Conservation (phyloP, 1,140 invertebrate species). For the Teleopsis dalmanni region DNA sequence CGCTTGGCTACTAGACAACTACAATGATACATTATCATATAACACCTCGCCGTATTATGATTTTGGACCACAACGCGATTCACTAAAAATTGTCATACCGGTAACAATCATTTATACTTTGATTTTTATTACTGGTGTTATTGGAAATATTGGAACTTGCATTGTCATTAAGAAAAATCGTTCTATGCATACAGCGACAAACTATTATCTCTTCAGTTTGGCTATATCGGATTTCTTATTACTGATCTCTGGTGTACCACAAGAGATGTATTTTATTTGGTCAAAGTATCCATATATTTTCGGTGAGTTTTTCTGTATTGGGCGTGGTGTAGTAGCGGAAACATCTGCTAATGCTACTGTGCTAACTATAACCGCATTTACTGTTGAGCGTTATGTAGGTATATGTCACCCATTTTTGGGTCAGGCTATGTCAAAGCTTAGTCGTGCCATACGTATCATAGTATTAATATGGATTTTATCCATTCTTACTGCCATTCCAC, state of each 20-base stretch:
- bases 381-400: constrained; percentile 88
- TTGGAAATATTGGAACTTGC: constrained; percentile 90
- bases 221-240: constrained; percentile 88
- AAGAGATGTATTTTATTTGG: constrained; percentile 84
- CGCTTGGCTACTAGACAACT: no score
- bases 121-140: constrained; percentile 77
- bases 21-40: no score
- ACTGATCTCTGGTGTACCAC: constrained; percentile 69
- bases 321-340: constrained; percentile 77
- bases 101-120: constrained; percentile 73
- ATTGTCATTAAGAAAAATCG: constrained; percentile 86
- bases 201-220: constrained; percentile 89
- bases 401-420: constrained; percentile 88
- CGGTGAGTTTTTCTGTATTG: constrained; percentile 75
- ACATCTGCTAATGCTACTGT: constrained; percentile 90
- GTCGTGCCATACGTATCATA: constrained; percentile 62
- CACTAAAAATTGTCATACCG: constrained; percentile 65
- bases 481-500: constrained; percentile 69
- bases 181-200: constrained; percentile 88
- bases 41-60: no score
- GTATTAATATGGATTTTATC: constrained; percentile 64
- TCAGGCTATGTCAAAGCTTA: constrained; percentile 75
- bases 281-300: constrained; percentile 81
- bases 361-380: constrained; percentile 88
- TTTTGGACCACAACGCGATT: constrained; percentile 47